Base-by-base conservation (phyloP, 2,113 vertebrate species). In the Calyptomena viridis region DNA sequence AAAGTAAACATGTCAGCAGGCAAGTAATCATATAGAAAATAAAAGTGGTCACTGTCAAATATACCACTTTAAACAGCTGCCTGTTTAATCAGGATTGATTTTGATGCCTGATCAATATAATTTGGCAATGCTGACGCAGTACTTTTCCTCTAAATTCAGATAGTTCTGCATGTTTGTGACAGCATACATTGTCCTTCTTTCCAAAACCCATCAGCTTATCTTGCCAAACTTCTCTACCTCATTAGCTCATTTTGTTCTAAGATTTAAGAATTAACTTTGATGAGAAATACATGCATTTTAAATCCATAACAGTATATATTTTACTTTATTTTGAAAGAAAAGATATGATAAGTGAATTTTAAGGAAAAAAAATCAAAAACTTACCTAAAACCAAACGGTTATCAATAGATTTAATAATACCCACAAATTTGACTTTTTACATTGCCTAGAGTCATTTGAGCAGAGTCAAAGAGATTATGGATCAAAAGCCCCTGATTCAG, bases 1-100 rank as follows among this genome's bases (percentile, higher is more conserved):
- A 83, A 94, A 85, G 87, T 52, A 94, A 95, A 87, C 44, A 67
- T 22, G 58, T 76, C 93, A 96, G 87, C 71, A 95, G 39, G 42
- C 44, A 86, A 64, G 15, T 62, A 75, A 84, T 53, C 60, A 46
- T 87, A 60, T 1, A n/a, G n/a, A 91, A 89, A 90, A 94, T 59
- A 66, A 66, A 86, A 59, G 33, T 66, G 49, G 55, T 31, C 80
- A 81, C 15, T 81, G 56, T 72, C 84, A 82, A 78, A 80, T 60
- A 37, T 3, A 66, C 18, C 66, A 49, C 66, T 87, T 90, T 44
- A 74, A 94, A 75, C 28, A 84, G 56, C 64, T 92, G 49, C 49
- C 62, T 68, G 2, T 91, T 84, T 84, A 82, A 81, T 56, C 49
- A 83, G 71, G 77, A 91, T 66, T 68, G 67, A 82, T 91, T 80